Evolutionary conservation across 2,113 vertebrate species (phyloP).

Genomic region (Trichechus manatus): DNA sequence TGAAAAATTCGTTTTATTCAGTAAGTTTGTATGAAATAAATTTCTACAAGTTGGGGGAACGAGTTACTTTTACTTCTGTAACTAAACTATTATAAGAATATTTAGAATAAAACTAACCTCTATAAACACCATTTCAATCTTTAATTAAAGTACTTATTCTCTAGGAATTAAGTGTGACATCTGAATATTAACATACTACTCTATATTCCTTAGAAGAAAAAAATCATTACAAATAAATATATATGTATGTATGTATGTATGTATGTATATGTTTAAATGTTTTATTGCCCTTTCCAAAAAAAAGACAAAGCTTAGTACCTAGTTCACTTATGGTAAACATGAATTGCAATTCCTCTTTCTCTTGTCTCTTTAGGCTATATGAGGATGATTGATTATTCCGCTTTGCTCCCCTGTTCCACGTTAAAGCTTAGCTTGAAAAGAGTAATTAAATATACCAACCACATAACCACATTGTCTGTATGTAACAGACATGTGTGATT

Average conservation of each 20-base stretch:
- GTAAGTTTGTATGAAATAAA: background rate
- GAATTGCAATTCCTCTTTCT: background rate
- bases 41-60: background rate
- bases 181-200: background rate
- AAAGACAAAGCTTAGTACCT: background rate
- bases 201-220: background rate
- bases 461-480: background rate
- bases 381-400: background rate
- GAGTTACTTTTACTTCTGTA: background rate
- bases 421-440: constrained; percentile 13
- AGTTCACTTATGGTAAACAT: background rate
- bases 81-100: background rate
- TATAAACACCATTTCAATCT: background rate
- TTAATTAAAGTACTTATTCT: constrained; percentile 43
- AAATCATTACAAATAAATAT: background rate
- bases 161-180: background rate
- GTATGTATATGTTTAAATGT: too few species aligned
- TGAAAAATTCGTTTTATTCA: background rate
- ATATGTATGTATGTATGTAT: background rate
- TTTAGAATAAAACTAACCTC: background rate
- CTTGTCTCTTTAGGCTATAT: background rate
- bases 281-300: background rate
- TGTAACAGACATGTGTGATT: constrained; percentile 24
- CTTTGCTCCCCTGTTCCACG: background rate
- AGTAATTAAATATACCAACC: constrained; percentile 46